Base-by-base conservation (phyloP, 2,113 vertebrate genomes). In the Harpagus bidentatus region DNA sequence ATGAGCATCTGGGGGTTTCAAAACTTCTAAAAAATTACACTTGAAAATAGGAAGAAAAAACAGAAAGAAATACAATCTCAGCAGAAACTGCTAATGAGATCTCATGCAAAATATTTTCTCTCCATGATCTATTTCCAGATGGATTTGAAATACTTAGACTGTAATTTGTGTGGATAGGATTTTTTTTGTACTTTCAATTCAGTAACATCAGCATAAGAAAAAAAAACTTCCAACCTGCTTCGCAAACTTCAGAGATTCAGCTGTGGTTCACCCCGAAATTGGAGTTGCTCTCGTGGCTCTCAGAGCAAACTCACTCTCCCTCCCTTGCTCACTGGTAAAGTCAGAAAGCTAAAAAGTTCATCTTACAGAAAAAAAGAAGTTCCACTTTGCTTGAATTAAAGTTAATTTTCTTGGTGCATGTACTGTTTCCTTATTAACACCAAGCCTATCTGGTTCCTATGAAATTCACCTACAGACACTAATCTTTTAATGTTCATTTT, bases 11-110 rank as follows among this genome's bases (percentile, higher is more conserved):
- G 78, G 81, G 66, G 66, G 65, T 82, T 96, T 92, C 86, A 79
- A 93, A 89, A 89, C 88, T 91, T 94, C 77, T 89, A n/a, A 88
- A 95, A 95, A 91, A 91, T 90, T 94, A 72, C 95, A 91, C 78
- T 93, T 91, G 92, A 96, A 96, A 96, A 94, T 85, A 91, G 65
- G 66, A 91, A 85, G 45, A 2, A 79, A 72, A 83, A 73, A 5
- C 10, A 78, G 63, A 73, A 66, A 95, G 84, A 94, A 93, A 89
- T 55, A 93, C 85, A 82, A 36, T 90, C 87, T 91, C 92, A 89
- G 84, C 88, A 93, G 77, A 94, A 97, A 91, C 32, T 82, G 70
- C 77, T 97, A 95, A 95, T 95, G 93, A 96, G 96, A 85, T 73
- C 84, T 85, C 88, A 69, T 69, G 65, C 55, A 95, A 93, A 94